phyloP scores from a whole-genome alignment of 2,888 invertebrate genomes.

The Oxyteleia sp. region DNA sequence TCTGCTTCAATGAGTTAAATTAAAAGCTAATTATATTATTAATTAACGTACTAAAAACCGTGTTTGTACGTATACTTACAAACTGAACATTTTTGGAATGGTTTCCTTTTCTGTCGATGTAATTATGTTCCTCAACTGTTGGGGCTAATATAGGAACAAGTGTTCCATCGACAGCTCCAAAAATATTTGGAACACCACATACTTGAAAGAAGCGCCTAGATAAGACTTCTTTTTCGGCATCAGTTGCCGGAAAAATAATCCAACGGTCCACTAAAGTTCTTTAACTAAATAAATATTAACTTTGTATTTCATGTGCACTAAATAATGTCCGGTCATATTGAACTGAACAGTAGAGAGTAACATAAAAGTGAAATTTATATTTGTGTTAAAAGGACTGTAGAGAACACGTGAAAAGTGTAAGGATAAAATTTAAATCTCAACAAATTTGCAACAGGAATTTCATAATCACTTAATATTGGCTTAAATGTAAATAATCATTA shows the following conservation, averaged over 20 bases:
- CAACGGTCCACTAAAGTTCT: neutral
- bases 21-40: neutral
- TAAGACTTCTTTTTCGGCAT: neutral
- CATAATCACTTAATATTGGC: too few relatives aligned
- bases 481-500: too few relatives aligned
- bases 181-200: slow-evolving; percentile 10
- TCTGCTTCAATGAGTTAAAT: neutral
- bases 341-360: too few relatives aligned
- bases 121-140: slow-evolving; percentile 13
- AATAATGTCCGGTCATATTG: too few relatives aligned
- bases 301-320: neutral
- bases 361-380: neutral
- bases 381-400: too few relatives aligned
- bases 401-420: too few relatives aligned
- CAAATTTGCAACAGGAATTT: too few relatives aligned
- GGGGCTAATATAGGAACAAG: slow-evolving; percentile 14
- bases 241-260: neutral
- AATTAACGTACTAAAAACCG: neutral
- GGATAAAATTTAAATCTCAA: too few relatives aligned
- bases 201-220: neutral
- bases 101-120: slow-evolving; percentile 17
- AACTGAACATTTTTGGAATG: slow-evolving; percentile 14
- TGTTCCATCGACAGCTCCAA: slow-evolving; percentile 20
- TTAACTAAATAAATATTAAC: neutral
- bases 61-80: slow-evolving; percentile 2